These are phyloP conservation scores for Siphlonurus alternatus DNA, from an alignment of 2,888 invertebrate genomes.

Conservation along the genomic window DNA sequence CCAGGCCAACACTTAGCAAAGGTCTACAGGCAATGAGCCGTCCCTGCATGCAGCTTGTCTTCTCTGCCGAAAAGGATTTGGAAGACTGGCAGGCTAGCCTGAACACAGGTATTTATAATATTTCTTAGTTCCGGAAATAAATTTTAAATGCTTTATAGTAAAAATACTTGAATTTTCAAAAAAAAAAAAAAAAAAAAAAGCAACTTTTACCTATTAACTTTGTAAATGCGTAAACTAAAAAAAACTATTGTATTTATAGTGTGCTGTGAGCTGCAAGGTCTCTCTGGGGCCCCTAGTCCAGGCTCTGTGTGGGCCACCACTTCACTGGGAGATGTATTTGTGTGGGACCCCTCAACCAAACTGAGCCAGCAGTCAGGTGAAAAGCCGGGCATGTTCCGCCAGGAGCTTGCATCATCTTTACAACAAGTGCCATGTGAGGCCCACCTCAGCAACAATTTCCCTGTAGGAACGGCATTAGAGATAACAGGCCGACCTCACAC, in stretches of 20 bases:
- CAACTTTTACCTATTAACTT: not conserved
- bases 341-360: conserved; percentile 54
- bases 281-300: conserved; percentile 49
- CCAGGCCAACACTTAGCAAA: conserved; percentile 41
- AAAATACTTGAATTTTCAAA: too few species aligned
- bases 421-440: conserved; percentile 31
- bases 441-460: conserved; percentile 55
- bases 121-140: not conserved
- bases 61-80: conserved; percentile 65
- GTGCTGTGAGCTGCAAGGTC: conserved; percentile 52
- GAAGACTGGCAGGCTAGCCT: conserved; percentile 80
- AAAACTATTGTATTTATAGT: conserved; percentile 33
- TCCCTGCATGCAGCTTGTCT: conserved; percentile 53
- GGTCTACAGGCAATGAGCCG: conserved; percentile 23
- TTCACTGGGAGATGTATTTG: conserved; percentile 62
- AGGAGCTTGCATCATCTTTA: not conserved
- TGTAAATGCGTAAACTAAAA: too few species aligned
- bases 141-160: not conserved
- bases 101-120: conserved; percentile 34
- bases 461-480: conserved; percentile 48
- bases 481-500: conserved; percentile 57
- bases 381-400: conserved; percentile 24
- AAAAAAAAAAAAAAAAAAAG: not conserved
- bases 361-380: conserved; percentile 22
- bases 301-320: conserved; percentile 65